phyloP scores from a whole-genome alignment of 2,797 vertebrate genomes.

The Brachyrhaphis roseni region DNA sequence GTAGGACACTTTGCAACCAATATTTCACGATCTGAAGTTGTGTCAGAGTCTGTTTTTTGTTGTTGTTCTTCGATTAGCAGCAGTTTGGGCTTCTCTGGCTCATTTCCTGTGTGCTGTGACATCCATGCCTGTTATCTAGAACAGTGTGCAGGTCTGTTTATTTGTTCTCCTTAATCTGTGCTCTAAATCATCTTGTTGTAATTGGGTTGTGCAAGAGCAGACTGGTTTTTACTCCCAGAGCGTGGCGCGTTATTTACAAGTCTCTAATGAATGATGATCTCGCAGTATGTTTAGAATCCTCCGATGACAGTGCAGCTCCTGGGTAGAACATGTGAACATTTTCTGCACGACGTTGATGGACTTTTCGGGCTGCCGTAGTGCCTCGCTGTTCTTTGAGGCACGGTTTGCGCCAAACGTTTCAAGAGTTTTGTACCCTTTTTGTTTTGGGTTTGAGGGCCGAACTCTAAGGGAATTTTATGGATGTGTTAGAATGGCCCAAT shows the following conservation, averaged over 20 bases:
- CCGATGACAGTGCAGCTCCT: constrained; percentile 19
- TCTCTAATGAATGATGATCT: constrained; percentile 53
- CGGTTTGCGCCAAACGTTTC: neutral
- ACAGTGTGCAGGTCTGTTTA: constrained; percentile 36
- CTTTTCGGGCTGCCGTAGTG: neutral
- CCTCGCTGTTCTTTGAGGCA: neutral
- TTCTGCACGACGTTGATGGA: neutral
- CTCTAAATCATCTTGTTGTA: constrained; percentile 32
- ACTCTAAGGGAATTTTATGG: too few species aligned
- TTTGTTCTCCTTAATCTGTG: constrained; percentile 19
- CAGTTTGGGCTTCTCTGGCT: constrained; percentile 40
- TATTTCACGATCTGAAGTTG: constrained; percentile 11
- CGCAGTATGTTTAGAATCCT: constrained; percentile 16
- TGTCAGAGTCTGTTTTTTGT: constrained; percentile 1
- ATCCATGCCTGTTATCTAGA: constrained; percentile 24
- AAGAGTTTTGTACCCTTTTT: neutral
- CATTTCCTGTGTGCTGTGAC: constrained; percentile 41
- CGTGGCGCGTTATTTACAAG: constrained; percentile 23
- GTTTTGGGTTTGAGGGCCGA: too few species aligned
- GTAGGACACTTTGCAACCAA: constrained; percentile 9
- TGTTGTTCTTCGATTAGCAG: constrained; percentile 31
- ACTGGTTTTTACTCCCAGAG: constrained; percentile 44
- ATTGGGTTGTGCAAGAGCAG: constrained; percentile 43
- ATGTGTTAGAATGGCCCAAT: neutral
- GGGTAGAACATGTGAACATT: constrained; percentile 13